Conservation (phyloP, 2,113 vertebrate genomes). For the Rhinogobius similis region DNA sequence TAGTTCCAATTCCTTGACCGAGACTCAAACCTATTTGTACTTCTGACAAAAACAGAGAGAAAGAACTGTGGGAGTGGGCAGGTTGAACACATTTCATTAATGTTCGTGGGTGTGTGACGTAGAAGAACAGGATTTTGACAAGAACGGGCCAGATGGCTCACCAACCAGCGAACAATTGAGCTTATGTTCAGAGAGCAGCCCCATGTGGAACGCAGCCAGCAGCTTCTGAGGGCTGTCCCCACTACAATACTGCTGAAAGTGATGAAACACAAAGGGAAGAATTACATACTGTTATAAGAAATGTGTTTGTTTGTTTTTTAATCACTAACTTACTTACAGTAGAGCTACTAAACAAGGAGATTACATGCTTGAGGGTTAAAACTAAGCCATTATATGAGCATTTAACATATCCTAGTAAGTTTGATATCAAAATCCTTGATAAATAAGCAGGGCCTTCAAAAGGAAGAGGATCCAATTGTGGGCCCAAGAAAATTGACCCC, state of each 20-base stretch:
- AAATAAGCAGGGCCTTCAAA: too few relatives aligned
- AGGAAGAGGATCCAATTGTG: too few relatives aligned
- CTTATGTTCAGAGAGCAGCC: background rate
- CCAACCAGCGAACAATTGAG: slow-evolving; percentile 4
- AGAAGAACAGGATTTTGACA: background rate
- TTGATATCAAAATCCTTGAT: too few relatives aligned
- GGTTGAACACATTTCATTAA: background rate
- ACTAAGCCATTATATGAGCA: too few relatives aligned
- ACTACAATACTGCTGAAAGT: background rate
- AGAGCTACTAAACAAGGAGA: too few relatives aligned
- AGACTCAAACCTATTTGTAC: background rate
- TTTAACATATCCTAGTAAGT: too few relatives aligned
- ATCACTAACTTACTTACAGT: too few relatives aligned
- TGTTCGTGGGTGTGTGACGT: background rate
- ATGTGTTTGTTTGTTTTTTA: too few relatives aligned
- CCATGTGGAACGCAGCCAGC: background rate
- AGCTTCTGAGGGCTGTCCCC: background rate
- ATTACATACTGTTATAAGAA: background rate
- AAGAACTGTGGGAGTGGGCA: background rate
- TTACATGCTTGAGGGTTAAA: too few relatives aligned
- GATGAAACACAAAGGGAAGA: background rate
- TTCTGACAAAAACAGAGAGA: too few relatives aligned
- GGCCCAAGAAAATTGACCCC: too few relatives aligned
- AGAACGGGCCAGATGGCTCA: background rate
- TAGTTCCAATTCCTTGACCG: background rate